A percentile compares a stretch with the other conserved stretches of the same genome.
Evolutionary conservation across 2,797 vertebrate species (phyloP).

Genomic region (Parotocinclus haroldoi): DNA sequence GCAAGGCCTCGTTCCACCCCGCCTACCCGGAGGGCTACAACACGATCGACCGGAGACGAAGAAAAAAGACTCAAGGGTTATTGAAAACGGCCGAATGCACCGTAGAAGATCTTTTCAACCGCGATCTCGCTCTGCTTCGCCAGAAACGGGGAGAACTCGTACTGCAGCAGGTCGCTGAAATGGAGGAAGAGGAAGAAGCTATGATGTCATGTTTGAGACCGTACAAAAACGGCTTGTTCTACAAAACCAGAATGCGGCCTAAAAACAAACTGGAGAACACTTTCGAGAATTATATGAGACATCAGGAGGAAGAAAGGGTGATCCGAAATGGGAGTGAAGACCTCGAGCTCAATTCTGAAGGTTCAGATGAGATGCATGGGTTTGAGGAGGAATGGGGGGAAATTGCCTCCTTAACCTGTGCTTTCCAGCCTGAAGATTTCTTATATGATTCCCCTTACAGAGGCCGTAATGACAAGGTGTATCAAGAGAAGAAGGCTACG

Average conservation of each 20-base stretch:
- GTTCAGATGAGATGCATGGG: constrained; percentile 69
- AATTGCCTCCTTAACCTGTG: constrained; percentile 52
- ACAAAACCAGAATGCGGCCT: constrained; percentile 79
- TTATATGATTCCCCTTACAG: constrained; percentile 52
- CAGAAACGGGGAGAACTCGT: constrained; percentile 69
- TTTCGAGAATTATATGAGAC: constrained; percentile 68
- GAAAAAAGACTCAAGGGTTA: constrained; percentile 69
- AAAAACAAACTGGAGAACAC: constrained; percentile 68
- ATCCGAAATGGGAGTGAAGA: constrained; percentile 58
- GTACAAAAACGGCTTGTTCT: constrained; percentile 82
- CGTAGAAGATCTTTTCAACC: constrained; percentile 47
- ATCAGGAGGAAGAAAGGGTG: constrained; percentile 65
- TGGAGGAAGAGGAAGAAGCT: constrained; percentile 69
- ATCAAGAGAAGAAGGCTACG: constrained; percentile 61
- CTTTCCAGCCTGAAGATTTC: constrained; percentile 52
- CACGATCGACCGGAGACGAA: constrained; percentile 81
- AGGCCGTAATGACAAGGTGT: constrained; percentile 51
- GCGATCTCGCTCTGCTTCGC: constrained; percentile 57
- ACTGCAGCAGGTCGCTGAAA: constrained; percentile 64
- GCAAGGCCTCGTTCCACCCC: constrained; percentile 55
- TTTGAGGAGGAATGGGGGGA: constrained; percentile 76
- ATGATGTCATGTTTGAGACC: constrained; percentile 73
- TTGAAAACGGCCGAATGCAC: constrained; percentile 41
- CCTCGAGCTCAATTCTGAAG: constrained; percentile 77
- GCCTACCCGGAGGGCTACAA: constrained; percentile 83